Conservation (phyloP, 2,113 vertebrate species). For the Channa maculata region DNA sequence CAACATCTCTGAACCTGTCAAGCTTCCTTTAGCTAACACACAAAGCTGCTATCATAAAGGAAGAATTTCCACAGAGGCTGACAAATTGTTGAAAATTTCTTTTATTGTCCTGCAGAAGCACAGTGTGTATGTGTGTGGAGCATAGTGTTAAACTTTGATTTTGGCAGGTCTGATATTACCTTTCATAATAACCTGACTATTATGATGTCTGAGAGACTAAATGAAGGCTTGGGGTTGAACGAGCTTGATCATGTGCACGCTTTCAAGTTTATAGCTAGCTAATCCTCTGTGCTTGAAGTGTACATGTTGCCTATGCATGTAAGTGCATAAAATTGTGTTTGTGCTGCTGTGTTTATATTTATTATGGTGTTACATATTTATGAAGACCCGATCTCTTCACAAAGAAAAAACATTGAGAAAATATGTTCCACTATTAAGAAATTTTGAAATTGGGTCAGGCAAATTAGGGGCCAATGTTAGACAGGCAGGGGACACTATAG, state of each 20-base stretch:
- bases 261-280: slow-evolving; percentile 35
- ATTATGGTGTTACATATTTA: background rate
- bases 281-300: slow-evolving; percentile 21
- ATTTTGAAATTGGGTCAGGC: slow-evolving; percentile 5
- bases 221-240: slow-evolving; percentile 45
- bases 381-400: background rate
- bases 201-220: slow-evolving; percentile 55
- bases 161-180: slow-evolving; percentile 12
- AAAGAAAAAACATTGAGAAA: background rate
- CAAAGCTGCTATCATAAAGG: background rate
- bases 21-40: slow-evolving; percentile 5
- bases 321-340: background rate
- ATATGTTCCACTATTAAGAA: background rate
- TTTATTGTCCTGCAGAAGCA: slow-evolving; percentile 5
- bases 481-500: slow-evolving; percentile 15
- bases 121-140: slow-evolving; percentile 14
- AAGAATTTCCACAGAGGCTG: background rate
- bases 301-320: background rate
- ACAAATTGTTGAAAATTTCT: background rate
- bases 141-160: slow-evolving; percentile 36
- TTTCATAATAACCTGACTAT: slow-evolving; percentile 35
- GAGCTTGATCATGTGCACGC: slow-evolving; percentile 36
- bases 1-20: slow-evolving; percentile 20
- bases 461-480: slow-evolving; percentile 19
- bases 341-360: background rate